These are phyloP conservation scores for Eremophila alpestris DNA, from an alignment of 2,797 vertebrate species.

Conservation along the genomic window DNA sequence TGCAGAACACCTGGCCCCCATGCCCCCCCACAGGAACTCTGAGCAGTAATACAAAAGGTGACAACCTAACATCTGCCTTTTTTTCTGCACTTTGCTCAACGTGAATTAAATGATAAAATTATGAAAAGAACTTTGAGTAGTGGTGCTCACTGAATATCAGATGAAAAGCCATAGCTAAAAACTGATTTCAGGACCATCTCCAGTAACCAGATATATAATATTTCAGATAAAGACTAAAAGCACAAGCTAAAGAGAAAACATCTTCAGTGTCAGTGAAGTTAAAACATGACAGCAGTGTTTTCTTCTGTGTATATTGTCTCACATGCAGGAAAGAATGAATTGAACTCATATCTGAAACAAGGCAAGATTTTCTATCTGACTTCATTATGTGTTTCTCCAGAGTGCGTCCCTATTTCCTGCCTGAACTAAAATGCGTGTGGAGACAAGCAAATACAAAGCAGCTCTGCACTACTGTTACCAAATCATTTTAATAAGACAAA, in stretches of 20 bases:
- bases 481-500: slow-evolving; percentile 66
- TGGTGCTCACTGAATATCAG: not conserved
- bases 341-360: slow-evolving; percentile 75
- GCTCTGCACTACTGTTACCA: slow-evolving; percentile 36
- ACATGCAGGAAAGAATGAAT: slow-evolving; percentile 71
- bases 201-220: not conserved
- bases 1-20: not conserved
- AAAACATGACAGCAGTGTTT: slow-evolving; percentile 63
- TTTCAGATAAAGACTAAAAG: slow-evolving; percentile 53
- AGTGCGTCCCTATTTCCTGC: slow-evolving; percentile 67
- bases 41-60: slow-evolving; percentile 38
- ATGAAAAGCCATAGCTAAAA: not conserved
- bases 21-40: not conserved
- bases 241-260: slow-evolving; percentile 32
- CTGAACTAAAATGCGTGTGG: slow-evolving; percentile 58
- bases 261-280: slow-evolving; percentile 66
- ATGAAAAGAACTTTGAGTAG: not conserved
- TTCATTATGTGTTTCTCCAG: slow-evolving; percentile 78
- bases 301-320: slow-evolving; percentile 58
- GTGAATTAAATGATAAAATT: slow-evolving; percentile 56
- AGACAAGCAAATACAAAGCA: slow-evolving; percentile 66
- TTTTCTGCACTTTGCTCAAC: slow-evolving; percentile 13
- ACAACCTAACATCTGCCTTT: slow-evolving; percentile 43
- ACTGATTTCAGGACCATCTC: not conserved
- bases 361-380: slow-evolving; percentile 78